phyloP scores from a whole-genome alignment of 2,888 invertebrate genomes.

The Ellobium chinense region DNA sequence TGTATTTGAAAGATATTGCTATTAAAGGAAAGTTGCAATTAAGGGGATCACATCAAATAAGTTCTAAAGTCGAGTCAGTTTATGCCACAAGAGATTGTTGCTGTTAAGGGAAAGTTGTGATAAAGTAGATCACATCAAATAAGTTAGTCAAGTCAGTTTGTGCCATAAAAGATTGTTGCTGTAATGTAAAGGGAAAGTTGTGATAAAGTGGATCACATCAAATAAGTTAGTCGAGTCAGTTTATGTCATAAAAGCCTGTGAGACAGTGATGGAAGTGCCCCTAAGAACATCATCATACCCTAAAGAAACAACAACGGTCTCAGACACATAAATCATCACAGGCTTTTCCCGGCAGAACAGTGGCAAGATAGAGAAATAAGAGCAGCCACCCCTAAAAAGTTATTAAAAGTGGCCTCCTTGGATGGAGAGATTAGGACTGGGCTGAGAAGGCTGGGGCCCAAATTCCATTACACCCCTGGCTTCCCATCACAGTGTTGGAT shows the following conservation, averaged over 20 bases:
- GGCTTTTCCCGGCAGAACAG: too few species aligned
- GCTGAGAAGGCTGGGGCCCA: not conserved
- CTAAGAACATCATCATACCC: not conserved
- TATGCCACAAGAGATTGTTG: too few species aligned
- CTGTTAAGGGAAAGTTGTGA: not conserved
- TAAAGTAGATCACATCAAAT: too few species aligned
- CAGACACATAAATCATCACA: not conserved
- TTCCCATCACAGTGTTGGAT: not conserved
- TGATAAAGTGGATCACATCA: not conserved
- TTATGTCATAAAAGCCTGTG: too few species aligned
- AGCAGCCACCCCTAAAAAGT: not conserved
- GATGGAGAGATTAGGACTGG: not conserved
- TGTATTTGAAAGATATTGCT: too few species aligned
- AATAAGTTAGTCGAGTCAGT: not conserved
- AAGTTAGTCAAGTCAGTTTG: not conserved
- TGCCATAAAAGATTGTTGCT: too few species aligned
- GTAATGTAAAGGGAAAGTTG: not conserved
- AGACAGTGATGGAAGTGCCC: not conserved
- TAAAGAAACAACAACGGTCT: not conserved
- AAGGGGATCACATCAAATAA: not conserved
- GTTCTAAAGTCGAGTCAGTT: too few species aligned
- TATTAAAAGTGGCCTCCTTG: not conserved
- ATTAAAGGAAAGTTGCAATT: not conserved
- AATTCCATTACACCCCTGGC: not conserved
- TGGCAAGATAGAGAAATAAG: not conserved